Evolutionary conservation across 2,113 vertebrate species (phyloP).

Genomic region (Oreochromis spilurus): DNA sequence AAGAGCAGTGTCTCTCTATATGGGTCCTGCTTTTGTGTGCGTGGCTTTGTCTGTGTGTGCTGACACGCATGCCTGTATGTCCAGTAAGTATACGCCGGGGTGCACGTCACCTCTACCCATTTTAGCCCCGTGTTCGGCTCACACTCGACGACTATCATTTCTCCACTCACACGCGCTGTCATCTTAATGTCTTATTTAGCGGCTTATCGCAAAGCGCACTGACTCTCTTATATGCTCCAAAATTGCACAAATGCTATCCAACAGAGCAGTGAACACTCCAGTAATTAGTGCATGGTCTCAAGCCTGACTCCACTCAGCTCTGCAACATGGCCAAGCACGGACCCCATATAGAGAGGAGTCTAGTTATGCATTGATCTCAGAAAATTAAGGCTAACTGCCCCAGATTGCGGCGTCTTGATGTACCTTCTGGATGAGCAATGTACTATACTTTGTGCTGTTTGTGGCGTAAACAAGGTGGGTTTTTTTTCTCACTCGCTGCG

Average conservation of each 20-base stretch:
- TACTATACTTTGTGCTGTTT: constrained; percentile 34
- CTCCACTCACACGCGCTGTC: constrained; percentile 1
- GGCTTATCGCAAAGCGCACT: not conserved
- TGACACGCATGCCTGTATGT: not conserved
- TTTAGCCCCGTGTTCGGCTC: not conserved
- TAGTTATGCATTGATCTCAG: constrained; percentile 69
- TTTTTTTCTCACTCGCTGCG: constrained; percentile 24
- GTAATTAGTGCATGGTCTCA: constrained; percentile 66
- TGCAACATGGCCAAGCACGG: constrained; percentile 51
- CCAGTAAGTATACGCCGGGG: not conserved
- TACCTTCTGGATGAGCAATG: constrained; percentile 66
- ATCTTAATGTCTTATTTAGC: constrained; percentile 45
- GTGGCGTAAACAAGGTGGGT: constrained; percentile 49
- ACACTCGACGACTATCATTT: constrained; percentile 1
- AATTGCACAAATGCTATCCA: constrained; percentile 66
- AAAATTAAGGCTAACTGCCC: constrained; percentile 69
- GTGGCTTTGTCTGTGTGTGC: not conserved
- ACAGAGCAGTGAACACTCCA: constrained; percentile 63
- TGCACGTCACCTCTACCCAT: not conserved
- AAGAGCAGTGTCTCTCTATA: constrained; percentile 70
- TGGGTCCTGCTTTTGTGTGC: constrained; percentile 25
- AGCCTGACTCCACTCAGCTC: constrained; percentile 56
- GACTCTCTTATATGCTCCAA: constrained; percentile 42
- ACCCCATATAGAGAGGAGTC: constrained; percentile 70
- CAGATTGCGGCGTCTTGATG: constrained; percentile 67